A percentile compares a stretch with the other conserved stretches of the same genome.
Conservation (phyloP, 2,113 vertebrate species). For the Sula dactylatra region DNA sequence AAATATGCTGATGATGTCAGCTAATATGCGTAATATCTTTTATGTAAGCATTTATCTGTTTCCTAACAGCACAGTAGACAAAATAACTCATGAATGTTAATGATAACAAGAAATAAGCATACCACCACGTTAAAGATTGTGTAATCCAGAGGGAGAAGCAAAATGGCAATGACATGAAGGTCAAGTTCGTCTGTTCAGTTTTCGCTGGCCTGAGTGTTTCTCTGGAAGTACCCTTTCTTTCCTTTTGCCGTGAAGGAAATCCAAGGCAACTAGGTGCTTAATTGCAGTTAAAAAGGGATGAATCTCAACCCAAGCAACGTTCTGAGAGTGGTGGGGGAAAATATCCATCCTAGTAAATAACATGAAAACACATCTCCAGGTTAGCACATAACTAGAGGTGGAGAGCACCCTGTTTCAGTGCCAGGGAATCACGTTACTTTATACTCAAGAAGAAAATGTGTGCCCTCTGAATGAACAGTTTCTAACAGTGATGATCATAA, state of each 20-base stretch:
- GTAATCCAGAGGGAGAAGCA: neutral
- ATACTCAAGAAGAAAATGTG: rapidly evolving
- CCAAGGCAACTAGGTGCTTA: neutral
- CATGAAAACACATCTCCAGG: neutral
- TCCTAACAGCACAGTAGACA: constrained; percentile 7
- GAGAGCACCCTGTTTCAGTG: neutral
- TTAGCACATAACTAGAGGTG: neutral
- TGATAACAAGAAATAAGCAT: neutral
- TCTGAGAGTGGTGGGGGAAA: neutral
- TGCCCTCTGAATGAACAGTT: neutral
- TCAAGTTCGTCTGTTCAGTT: neutral
- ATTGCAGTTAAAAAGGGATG: neutral
- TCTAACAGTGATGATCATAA: neutral
- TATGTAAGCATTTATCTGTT: neutral
- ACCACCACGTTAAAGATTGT: neutral
- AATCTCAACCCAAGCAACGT: neutral
- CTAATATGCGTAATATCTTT: neutral
- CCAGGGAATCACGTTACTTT: neutral
- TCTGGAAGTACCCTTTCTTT: neutral
- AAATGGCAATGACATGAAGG: neutral
- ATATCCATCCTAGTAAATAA: neutral
- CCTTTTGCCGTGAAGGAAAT: neutral
- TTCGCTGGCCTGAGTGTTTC: neutral
- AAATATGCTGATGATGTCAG: constrained; percentile 4
- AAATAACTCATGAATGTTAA: constrained; percentile 23